phyloP scores from a whole-genome alignment of 2,797 vertebrate genomes.

The Lophius americanus region DNA sequence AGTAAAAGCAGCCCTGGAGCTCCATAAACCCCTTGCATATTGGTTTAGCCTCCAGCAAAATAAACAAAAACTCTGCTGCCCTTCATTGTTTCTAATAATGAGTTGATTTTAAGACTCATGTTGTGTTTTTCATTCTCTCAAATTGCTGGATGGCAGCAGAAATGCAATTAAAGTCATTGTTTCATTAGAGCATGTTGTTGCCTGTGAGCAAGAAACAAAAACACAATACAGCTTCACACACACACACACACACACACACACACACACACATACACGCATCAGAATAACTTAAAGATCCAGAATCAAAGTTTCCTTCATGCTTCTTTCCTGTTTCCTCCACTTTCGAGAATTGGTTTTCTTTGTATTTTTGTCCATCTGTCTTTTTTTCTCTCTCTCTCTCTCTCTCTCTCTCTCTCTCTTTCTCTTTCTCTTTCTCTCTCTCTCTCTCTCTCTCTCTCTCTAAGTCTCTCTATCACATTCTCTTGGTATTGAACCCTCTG shows the following conservation, averaged over 20 bases:
- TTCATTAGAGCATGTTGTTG: slow-evolving; percentile 59
- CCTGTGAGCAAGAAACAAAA: slow-evolving; percentile 52
- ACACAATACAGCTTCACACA: slow-evolving; percentile 36
- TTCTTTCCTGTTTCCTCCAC: slow-evolving; percentile 32
- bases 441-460: slow-evolving; percentile 30
- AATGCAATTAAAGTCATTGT: slow-evolving; percentile 70
- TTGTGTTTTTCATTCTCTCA: slow-evolving; percentile 66
- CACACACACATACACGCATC: slow-evolving; percentile 10
- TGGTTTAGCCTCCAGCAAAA: slow-evolving; percentile 48
- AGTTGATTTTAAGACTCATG: slow-evolving; percentile 50
- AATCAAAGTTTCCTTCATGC: slow-evolving; percentile 55
- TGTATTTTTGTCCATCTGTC: slow-evolving; percentile 40
- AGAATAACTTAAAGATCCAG: slow-evolving; percentile 28
- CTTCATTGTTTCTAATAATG: slow-evolving; percentile 73
- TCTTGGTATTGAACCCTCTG: slow-evolving; percentile 34
- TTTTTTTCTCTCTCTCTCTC: slow-evolving; percentile 28
- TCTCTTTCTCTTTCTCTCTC: slow-evolving; percentile 21
- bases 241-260: not conserved
- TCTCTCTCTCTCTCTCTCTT: slow-evolving; percentile 35
- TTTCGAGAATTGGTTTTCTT: slow-evolving; percentile 55
- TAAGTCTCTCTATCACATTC: slow-evolving; percentile 31
- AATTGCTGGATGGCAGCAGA: slow-evolving; percentile 61
- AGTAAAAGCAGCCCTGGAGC: slow-evolving; percentile 51
- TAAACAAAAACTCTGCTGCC: slow-evolving; percentile 55
- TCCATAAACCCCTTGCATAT: slow-evolving; percentile 54